Evolutionary conservation across 1,140 invertebrate genomes (phyloP).

Genomic region (Halotydeus destructor): DNA sequence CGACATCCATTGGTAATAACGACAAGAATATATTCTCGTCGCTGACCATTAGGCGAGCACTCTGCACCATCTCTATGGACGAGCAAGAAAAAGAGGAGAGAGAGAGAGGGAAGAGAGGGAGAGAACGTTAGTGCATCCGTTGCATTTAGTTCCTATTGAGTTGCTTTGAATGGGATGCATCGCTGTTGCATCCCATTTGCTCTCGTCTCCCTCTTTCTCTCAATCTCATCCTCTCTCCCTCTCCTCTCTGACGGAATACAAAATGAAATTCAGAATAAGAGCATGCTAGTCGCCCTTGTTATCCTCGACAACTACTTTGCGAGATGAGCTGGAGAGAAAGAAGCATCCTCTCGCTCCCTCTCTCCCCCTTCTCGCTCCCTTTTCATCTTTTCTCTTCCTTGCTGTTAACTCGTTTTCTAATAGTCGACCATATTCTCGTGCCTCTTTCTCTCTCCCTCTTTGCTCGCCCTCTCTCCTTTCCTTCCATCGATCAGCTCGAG

Average conservation of each 20-base stretch:
- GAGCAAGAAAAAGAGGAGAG: no score
- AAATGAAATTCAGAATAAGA: not conserved
- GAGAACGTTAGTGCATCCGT: not conserved
- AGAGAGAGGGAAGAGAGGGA: no score
- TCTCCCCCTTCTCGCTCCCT: not conserved
- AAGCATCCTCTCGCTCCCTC: slow-evolving; percentile 1
- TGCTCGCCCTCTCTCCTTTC: not conserved
- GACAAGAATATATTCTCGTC: no score
- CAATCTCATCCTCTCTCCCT: not conserved
- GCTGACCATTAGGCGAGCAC: no score
- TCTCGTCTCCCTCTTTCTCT: not conserved
- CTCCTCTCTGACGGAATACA: not conserved
- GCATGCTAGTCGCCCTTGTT: not conserved
- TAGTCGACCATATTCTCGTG: not conserved
- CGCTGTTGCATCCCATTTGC: not conserved
- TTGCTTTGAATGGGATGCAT: not conserved
- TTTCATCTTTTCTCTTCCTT: not conserved
- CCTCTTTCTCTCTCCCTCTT: not conserved
- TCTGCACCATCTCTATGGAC: no score
- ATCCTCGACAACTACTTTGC: not conserved
- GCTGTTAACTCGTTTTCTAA: not conserved
- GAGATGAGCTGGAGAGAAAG: not conserved
- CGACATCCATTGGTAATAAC: no score
- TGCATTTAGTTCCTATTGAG: not conserved
- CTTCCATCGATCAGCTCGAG: not conserved